Percentiles rank a stretch among this genome's conserved stretches.
These are phyloP conservation scores for Oscarella lobularis DNA, from an alignment of 37 sponge, comb jelly and placozoan species.

Conservation along the genomic window DNA sequence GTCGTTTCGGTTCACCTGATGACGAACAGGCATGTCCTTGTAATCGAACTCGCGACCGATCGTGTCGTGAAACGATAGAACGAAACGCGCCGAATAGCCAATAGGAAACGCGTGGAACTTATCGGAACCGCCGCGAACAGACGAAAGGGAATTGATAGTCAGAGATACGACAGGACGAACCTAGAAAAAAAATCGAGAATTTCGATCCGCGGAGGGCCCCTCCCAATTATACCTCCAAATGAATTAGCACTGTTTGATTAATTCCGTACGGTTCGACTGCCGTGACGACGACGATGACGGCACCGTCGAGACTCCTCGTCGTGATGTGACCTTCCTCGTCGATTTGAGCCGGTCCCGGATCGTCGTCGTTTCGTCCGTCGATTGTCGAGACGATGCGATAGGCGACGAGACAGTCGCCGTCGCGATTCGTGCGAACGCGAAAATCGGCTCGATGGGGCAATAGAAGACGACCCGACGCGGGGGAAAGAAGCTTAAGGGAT, in stretches of 20 bases:
- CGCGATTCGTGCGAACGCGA: constrained; percentile 49
- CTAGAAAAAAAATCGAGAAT: no score
- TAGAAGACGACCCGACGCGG: constrained; percentile 36
- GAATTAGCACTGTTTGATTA: constrained; percentile 51
- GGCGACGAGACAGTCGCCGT: not conserved
- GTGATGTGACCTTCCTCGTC: constrained; percentile 23
- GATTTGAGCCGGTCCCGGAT: constrained; percentile 8
- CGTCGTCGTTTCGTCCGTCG: not conserved
- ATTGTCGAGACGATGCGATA: constrained; percentile 9
- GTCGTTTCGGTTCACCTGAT: constrained; percentile 44
- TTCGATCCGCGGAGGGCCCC: no score
- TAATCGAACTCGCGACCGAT: constrained; percentile 46
- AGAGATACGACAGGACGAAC: constrained; percentile 55
- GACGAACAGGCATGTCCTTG: constrained; percentile 26
- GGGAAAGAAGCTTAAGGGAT: constrained; percentile 29
- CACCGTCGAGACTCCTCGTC: constrained; percentile 39
- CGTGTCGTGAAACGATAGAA: constrained; percentile 46
- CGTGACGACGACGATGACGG: constrained; percentile 69
- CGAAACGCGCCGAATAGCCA: constrained; percentile 60
- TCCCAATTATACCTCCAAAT: constrained; percentile 67
- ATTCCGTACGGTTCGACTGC: constrained; percentile 38
- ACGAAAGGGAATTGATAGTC: constrained; percentile 29
- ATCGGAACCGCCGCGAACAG: constrained; percentile 40
- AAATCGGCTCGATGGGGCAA: constrained; percentile 49
- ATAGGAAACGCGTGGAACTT: constrained; percentile 63